Conservation (phyloP, 2,797 vertebrate genomes). For the Chrysocyon brachyurus region DNA sequence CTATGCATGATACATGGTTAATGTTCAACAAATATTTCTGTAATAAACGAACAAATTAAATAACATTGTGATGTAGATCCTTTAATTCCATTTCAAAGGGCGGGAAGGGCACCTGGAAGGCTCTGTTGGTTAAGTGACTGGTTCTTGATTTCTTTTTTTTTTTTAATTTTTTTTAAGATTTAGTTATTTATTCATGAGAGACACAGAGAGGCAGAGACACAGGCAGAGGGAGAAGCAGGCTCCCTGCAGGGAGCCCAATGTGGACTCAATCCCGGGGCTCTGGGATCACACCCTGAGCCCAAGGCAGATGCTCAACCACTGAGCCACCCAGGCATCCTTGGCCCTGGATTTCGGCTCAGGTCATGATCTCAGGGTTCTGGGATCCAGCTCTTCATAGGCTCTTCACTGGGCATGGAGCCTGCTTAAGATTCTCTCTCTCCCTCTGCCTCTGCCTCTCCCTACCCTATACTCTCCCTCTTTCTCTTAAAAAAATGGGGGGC, state of each 20-base stretch:
- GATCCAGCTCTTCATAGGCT: not conserved
- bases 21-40: not conserved
- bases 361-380: not conserved
- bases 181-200: too few species aligned
- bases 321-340: too few species aligned
- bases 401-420: not conserved
- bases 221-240: too few species aligned
- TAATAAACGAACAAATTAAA: slow-evolving; percentile 34
- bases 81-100: not conserved
- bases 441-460: not conserved
- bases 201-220: too few species aligned
- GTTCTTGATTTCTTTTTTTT: not conserved
- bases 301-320: too few species aligned
- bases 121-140: not conserved
- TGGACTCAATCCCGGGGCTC: too few species aligned
- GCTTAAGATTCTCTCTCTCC: not conserved
- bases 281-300: too few species aligned
- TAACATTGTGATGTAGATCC: not conserved
- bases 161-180: too few species aligned
- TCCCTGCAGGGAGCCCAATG: too few species aligned
- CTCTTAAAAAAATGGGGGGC: too few species aligned
- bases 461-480: not conserved
- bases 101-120: not conserved
- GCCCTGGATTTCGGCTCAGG: not conserved
- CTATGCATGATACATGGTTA: not conserved